Evolutionary conservation across 2,888 invertebrate species (phyloP).

Genomic region (Stegophylla sp.): DNA sequence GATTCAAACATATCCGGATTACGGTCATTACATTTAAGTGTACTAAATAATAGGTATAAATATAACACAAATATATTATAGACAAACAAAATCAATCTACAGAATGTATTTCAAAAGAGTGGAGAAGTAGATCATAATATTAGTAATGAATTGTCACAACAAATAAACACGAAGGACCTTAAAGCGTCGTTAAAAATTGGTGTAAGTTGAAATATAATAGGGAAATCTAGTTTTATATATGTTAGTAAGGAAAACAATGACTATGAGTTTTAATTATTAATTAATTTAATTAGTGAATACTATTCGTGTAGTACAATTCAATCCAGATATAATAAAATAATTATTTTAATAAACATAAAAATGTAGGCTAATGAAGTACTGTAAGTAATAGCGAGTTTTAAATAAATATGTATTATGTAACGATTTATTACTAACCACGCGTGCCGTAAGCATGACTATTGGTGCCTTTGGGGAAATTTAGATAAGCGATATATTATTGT

Average conservation of each 20-base stretch:
- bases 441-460: no score
- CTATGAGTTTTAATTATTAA: slow-evolving; percentile 46
- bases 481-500: no score
- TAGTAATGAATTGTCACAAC: slow-evolving; percentile 9
- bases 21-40: no score
- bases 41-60: background rate
- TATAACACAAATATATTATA: background rate
- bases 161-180: slow-evolving; percentile 25
- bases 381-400: background rate
- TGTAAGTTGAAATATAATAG: slow-evolving; percentile 2
- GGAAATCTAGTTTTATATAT: slow-evolving; percentile 9
- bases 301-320: background rate
- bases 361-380: slow-evolving; percentile 20
- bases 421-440: no score
- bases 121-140: slow-evolving; percentile 35
- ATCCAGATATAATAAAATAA: slow-evolving; percentile 10
- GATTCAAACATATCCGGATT: no score
- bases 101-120: slow-evolving; percentile 36
- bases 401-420: no score
- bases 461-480: no score
- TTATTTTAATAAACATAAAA: background rate
- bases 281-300: slow-evolving; percentile 24
- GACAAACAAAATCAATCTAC: slow-evolving; percentile 16
- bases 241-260: slow-evolving; percentile 21
- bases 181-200: slow-evolving; percentile 29